A percentile compares a stretch with the other conserved stretches of the same genome.
Evolutionary conservation across 2,113 vertebrate species (phyloP).

Genomic region (Pycnonotus jocosus): DNA sequence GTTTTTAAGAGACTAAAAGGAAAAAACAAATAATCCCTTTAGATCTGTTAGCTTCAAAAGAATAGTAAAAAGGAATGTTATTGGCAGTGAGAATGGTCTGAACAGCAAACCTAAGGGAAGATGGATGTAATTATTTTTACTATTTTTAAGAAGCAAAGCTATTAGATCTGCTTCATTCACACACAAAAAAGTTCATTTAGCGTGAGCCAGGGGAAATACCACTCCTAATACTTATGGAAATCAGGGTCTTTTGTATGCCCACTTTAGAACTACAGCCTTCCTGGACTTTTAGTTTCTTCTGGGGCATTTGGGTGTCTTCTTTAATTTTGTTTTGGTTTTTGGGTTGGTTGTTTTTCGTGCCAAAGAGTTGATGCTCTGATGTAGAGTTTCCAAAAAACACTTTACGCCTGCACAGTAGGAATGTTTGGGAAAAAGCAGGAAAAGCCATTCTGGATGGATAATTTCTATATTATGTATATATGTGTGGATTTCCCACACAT

Average conservation of each 20-base stretch:
- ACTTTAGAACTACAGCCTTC: background rate
- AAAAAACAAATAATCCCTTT: background rate
- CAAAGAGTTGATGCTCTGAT: background rate
- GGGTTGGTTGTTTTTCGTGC: background rate
- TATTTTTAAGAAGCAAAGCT: slow-evolving; percentile 3
- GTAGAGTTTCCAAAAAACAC: background rate
- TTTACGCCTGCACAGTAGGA: background rate
- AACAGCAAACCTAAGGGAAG: background rate
- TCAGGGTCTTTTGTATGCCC: background rate
- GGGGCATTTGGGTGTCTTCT: background rate
- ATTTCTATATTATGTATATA: background rate
- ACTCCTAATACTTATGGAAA: background rate
- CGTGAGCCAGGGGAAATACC: background rate
- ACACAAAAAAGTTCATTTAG: background rate
- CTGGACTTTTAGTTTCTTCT: background rate
- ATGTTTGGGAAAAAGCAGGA: background rate
- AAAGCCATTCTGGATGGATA: background rate
- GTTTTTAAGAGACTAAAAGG: background rate
- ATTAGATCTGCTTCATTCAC: background rate
- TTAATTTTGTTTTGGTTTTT: background rate
- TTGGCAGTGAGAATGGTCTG: background rate
- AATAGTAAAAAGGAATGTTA: background rate
- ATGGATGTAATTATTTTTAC: slow-evolving; percentile 10
- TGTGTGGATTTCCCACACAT: background rate
- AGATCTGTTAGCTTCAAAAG: slow-evolving; percentile 21